Evolutionary conservation across 2,888 invertebrate species (phyloP), one percentile per base, ranked within the genome.

Genomic region (Cataglyphis rosenhaueri): DNA sequence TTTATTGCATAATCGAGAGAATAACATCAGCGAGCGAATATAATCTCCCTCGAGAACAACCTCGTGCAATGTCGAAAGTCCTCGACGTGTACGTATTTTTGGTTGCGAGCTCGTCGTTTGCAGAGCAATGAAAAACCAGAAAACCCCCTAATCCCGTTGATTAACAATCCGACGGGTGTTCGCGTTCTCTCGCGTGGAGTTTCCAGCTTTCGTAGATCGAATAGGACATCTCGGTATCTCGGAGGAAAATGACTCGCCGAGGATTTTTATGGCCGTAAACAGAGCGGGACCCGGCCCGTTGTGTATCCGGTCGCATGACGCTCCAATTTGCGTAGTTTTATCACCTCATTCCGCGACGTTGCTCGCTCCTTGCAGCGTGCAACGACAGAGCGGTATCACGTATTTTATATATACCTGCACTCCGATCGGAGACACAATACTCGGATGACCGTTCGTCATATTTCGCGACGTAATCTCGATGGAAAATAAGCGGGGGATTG

Each of bases 81-180:
- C 29, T 68, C 57, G 65, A 41, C 62, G 61, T 62, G 61, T 74
- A 38, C 38, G 25, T 38, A 35, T 48, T 32, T 75, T 48, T 48
- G 41, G 57, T 21, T n/a, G 32, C 41, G 44, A 78, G 57, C 68
- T 59, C 32, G 41, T 78, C 68, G 59, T 68, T 52, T 8, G n/a
- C 41, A 44, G 35, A 32, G 57, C 15, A 32, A 21, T 68, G 78
- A 68, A 78, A 78, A 78, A 78, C 59, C 70, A 35, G 59, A 25
- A 79, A 70, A 55, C 35, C 10, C 78, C 32, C 52, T 79, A 70
- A 68, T 79, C 70, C 78, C 59, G 70, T 79, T 79, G 59, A 79
- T 79, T 79, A 79, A 79, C 78, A 48, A 70, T 70, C 78, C 78
- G 70, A 48, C 35, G 70, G 70, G 3, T 78, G 78, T 78, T 68